Percentiles rank a stretch among this genome's conserved stretches.
Evolutionary conservation across 2,113 vertebrate genomes (phyloP).

Genomic region (Amia ocellicauda): DNA sequence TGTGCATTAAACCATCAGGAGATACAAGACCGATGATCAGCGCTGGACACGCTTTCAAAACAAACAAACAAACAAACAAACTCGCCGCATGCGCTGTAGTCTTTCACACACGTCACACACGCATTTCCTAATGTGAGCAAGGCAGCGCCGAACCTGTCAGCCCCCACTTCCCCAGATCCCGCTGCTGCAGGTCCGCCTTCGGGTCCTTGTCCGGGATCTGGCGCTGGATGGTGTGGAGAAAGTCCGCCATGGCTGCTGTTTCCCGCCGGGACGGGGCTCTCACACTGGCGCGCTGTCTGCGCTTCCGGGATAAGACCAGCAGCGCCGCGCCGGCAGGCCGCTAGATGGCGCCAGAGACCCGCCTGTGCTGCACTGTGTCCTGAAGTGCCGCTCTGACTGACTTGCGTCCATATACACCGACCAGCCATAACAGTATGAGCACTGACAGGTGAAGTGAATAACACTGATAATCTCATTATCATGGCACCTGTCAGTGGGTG

Average conservation of each 20-base stretch:
- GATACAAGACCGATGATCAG: too few species aligned
- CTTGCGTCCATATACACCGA: too few species aligned
- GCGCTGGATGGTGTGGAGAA: conserved; percentile 39
- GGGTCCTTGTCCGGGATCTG: conserved; percentile 33
- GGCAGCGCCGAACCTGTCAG: conserved; percentile 46
- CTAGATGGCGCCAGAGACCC: not conserved
- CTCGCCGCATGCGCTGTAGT: too few species aligned
- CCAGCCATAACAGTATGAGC: too few species aligned
- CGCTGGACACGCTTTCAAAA: too few species aligned
- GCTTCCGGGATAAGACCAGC: not conserved
- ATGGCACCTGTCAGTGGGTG: too few species aligned
- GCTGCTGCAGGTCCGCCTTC: conserved; percentile 32
- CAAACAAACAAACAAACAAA: too few species aligned
- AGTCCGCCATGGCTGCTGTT: conserved; percentile 44
- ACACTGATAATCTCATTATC: too few species aligned
- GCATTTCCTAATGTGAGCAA: not conserved
- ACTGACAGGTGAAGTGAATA: too few species aligned
- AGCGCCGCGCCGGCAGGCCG: not conserved
- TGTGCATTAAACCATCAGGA: too few species aligned
- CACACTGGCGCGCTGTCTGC: not conserved
- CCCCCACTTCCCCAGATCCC: conserved; percentile 52
- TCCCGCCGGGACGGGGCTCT: not conserved
- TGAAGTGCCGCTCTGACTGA: too few species aligned
- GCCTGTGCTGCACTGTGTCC: not conserved
- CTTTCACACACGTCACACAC: too few species aligned